Percentiles rank a stretch among this genome's conserved stretches.
phyloP scores from a whole-genome alignment of 1,140 invertebrate species.

The Maconellicoccus hirsutus region DNA sequence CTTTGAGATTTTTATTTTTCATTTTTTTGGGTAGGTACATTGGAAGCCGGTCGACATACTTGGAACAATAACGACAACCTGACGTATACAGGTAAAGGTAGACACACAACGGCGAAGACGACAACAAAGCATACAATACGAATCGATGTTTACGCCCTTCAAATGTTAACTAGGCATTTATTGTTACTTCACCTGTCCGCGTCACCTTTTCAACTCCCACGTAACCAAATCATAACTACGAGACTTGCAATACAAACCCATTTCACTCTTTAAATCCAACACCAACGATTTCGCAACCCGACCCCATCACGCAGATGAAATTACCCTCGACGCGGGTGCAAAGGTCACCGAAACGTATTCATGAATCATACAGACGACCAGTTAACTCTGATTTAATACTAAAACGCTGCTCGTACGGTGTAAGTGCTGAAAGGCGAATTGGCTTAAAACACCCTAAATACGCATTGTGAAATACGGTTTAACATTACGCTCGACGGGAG shows the following conservation, averaged over 20 bases:
- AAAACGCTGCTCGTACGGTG: neutral
- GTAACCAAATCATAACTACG: too few relatives aligned
- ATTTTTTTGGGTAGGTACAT: too few relatives aligned
- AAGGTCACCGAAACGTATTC: neutral
- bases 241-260: too few relatives aligned
- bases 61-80: too few relatives aligned
- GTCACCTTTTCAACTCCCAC: too few relatives aligned
- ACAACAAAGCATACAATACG: neutral
- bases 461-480: neutral
- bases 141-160: slow-evolving; percentile 17
- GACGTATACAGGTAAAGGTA: neutral
- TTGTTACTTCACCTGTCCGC: slow-evolving; percentile 14
- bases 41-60: too few relatives aligned
- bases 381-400: neutral
- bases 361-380: neutral
- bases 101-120: neutral
- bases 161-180: neutral
- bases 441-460: slow-evolving; percentile 19
- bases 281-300: too few relatives aligned
- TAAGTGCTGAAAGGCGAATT: slow-evolving; percentile 17
- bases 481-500: slow-evolving; percentile 7
- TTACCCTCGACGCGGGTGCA: too few relatives aligned
- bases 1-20: neutral
- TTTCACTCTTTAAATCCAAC: too few relatives aligned
- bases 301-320: too few relatives aligned